Conservation (phyloP, 2,797 vertebrate species). For the Pteronotus mesoamericanus region DNA sequence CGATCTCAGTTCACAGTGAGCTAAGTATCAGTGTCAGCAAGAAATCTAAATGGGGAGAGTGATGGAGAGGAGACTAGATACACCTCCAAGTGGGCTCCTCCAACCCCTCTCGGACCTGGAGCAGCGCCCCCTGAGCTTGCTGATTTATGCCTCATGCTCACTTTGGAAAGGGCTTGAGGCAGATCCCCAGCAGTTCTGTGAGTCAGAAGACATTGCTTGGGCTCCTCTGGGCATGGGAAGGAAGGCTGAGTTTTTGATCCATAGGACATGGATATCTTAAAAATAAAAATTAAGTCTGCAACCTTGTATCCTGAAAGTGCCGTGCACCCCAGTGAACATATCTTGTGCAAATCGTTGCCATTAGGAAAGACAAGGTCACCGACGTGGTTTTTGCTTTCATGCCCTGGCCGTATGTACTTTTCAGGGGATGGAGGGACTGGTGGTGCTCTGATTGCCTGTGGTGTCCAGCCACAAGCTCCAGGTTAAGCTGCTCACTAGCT, state of each 20-base stretch:
- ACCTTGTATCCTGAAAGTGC: background rate
- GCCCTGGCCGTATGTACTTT: background rate
- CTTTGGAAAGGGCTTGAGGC: background rate
- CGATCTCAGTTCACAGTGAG: constrained; percentile 44
- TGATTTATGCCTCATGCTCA: background rate
- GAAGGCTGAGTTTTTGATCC: background rate
- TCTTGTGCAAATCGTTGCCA: background rate
- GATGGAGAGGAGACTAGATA: background rate
- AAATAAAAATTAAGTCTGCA: background rate
- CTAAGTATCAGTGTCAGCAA: constrained; percentile 14
- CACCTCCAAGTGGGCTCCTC: background rate
- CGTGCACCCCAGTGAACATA: background rate
- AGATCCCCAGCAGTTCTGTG: background rate
- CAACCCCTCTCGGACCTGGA: background rate
- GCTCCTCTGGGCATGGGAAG: background rate
- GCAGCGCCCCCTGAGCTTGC: background rate
- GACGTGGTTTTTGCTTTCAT: background rate
- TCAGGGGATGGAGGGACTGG: background rate
- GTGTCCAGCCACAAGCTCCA: background rate
- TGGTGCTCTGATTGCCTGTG: background rate
- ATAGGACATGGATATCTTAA: background rate
- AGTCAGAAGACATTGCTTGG: background rate
- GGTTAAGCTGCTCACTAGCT: background rate
- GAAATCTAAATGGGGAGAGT: background rate
- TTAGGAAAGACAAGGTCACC: background rate